Conservation (phyloP, 2,113 vertebrate species). For the Vimba vimba region DNA sequence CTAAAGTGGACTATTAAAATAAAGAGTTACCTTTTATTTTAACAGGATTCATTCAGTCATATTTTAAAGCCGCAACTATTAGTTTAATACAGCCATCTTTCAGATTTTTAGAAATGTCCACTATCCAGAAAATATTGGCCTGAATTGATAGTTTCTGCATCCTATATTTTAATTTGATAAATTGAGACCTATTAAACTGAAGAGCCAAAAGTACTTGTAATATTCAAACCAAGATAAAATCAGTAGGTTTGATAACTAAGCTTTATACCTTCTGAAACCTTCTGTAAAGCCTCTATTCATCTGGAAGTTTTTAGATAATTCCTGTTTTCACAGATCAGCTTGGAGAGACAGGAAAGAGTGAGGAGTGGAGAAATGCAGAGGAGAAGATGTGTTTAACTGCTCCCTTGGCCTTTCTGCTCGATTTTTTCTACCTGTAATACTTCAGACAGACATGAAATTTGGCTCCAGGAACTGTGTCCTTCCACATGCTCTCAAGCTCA, state of each 20-base stretch:
- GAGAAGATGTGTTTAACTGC: conserved; percentile 12
- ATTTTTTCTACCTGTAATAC: conserved; percentile 7
- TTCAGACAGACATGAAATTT: conserved; percentile 22
- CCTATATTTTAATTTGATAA: neutral
- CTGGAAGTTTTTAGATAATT: neutral
- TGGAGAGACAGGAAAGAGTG: neutral
- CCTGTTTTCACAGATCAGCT: neutral
- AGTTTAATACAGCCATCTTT: neutral
- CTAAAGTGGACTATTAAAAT: no score
- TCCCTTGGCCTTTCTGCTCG: neutral
- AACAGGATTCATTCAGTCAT: no score
- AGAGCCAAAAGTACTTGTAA: neutral
- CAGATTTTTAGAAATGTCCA: neutral
- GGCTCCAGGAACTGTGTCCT: conserved; percentile 1
- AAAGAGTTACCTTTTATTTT: no score
- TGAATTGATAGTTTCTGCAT: neutral
- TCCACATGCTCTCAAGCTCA: neutral
- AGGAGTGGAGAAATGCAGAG: neutral
- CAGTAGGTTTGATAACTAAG: neutral
- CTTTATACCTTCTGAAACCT: neutral
- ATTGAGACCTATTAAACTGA: neutral
- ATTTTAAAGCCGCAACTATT: no score
- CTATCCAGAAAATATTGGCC: neutral
- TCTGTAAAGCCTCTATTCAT: neutral
- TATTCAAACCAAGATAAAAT: conserved; percentile 4